Evolutionary conservation across 1,140 invertebrate species (phyloP).

Genomic region (Leptestheria dahalacensis): DNA sequence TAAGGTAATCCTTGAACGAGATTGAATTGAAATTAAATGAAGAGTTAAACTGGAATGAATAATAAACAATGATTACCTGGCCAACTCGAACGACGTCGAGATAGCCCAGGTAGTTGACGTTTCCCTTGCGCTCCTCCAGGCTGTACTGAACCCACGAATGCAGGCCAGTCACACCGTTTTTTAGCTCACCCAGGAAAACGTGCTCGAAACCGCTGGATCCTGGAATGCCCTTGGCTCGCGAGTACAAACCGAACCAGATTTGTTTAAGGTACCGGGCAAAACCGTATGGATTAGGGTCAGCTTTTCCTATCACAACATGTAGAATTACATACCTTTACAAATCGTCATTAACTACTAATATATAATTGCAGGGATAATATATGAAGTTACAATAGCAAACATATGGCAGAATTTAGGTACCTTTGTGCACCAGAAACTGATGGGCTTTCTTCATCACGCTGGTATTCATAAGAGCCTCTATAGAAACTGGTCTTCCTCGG

Average conservation of each 20-base stretch:
- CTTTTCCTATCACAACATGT: conserved; percentile 13
- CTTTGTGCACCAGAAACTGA: too few relatives aligned
- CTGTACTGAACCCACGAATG: conserved; percentile 36
- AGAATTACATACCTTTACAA: too few relatives aligned
- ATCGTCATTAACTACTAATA: too few relatives aligned
- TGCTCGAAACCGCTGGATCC: conserved; percentile 76
- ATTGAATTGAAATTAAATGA: neutral
- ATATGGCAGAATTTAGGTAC: too few relatives aligned
- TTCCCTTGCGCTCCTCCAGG: conserved; percentile 23
- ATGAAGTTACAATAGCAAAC: too few relatives aligned
- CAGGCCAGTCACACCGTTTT: conserved; percentile 52
- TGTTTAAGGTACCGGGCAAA: conserved; percentile 55
- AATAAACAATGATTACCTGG: neutral
- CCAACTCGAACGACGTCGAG: conserved; percentile 3
- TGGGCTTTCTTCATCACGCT: too few relatives aligned
- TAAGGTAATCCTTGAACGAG: neutral
- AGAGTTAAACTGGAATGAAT: neutral
- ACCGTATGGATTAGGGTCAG: conserved; percentile 24
- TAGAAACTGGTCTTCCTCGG: too few relatives aligned
- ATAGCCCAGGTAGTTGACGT: conserved; percentile 28
- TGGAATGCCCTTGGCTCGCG: conserved; percentile 54
- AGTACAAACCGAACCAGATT: conserved; percentile 47
- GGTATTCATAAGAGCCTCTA: too few relatives aligned
- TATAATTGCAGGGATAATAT: too few relatives aligned
- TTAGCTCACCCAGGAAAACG: conserved; percentile 67